Evolutionary conservation across 2,888 invertebrate genomes (phyloP), one percentile per base, ranked within the genome.

Genomic region (Tenthredo mesomela): DNA sequence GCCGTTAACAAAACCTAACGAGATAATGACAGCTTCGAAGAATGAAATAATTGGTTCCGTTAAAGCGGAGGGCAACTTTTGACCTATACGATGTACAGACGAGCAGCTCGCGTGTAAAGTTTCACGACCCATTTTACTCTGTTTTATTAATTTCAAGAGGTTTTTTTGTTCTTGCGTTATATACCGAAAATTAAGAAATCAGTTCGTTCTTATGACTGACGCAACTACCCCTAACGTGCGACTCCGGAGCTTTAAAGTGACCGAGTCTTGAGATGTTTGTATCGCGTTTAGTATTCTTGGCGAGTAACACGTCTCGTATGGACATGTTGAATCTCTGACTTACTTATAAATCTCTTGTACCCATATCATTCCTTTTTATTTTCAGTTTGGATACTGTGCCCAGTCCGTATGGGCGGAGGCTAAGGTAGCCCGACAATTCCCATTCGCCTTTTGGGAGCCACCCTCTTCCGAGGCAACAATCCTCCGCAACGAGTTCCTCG

Each of bases 371-470:
- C 29, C n/a, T 77, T 50, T 54, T 80, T 15, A 1, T 33, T 40
- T 33, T 33, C 40, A 37, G 58, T 80, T 40, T 37, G 37, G 61
- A 37, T 61, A 58, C 18, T 37, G 37, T 58, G n/a, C 54, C 2
- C 82, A 25, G 85, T 25, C 58, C 71, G 75, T 89, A 92, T 92
- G 92, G 92, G 92, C 92, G 92, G 92, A 90, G 92, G 91, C 91
- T 90, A 89, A 85, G 88, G 89, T 86, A 88, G 88, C 88, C 89
- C 88, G 90, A 87, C 90, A 89, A 89, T 89, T 91, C 91, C 91
- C 90, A 91, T 92, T 92, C 91, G 92, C 91, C 89, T 90, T 89
- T 89, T 89, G 88, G 89, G 90, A 89, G 89, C 91, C 91, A 91
- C 91, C 92, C 91, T 90, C 90, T 89, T 89, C 88, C 87, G 86